Conservation (phyloP, 1,140 invertebrate species). For the Atta texana region DNA sequence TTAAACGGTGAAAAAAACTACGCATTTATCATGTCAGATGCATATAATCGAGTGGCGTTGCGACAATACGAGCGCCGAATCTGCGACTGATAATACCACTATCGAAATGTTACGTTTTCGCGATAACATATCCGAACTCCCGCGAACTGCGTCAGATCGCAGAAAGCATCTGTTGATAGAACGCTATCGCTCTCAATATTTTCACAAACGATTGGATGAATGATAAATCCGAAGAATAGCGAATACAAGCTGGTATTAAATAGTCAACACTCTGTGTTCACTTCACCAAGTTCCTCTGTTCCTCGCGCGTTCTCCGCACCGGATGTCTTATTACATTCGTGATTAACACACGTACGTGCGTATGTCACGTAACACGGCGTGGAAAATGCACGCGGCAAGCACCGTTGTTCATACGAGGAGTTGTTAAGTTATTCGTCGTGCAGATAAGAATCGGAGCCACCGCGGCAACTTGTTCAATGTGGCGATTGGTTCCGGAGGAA, state of each 20-base stretch:
- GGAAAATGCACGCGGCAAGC: not conserved
- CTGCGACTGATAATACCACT: slow-evolving; percentile 35
- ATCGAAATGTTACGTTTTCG: slow-evolving; percentile 32
- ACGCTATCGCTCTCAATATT: not conserved
- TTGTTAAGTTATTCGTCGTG: not conserved
- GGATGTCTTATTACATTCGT: not conserved
- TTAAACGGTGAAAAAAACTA: not conserved
- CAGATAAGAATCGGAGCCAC: slow-evolving; percentile 3
- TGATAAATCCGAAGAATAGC: not conserved
- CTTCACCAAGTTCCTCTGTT: too few species aligned
- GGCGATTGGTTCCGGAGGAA: not conserved
- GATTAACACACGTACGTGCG: slow-evolving; percentile 7
- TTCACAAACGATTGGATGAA: not conserved
- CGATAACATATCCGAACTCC: slow-evolving; percentile 37
- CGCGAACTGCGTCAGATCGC: not conserved
- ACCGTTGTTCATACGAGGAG: not conserved
- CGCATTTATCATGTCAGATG: not conserved
- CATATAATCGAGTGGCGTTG: not conserved
- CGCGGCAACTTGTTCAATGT: not conserved
- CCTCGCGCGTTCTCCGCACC: not conserved
- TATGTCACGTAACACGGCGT: not conserved
- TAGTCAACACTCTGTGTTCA: not conserved
- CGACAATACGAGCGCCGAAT: slow-evolving; percentile 11
- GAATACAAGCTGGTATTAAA: not conserved
- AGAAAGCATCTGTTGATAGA: not conserved